Evolutionary conservation across 2,113 vertebrate species (phyloP), one percentile per base, ranked within the genome.

Genomic region (Microcebus tavaratra): DNA sequence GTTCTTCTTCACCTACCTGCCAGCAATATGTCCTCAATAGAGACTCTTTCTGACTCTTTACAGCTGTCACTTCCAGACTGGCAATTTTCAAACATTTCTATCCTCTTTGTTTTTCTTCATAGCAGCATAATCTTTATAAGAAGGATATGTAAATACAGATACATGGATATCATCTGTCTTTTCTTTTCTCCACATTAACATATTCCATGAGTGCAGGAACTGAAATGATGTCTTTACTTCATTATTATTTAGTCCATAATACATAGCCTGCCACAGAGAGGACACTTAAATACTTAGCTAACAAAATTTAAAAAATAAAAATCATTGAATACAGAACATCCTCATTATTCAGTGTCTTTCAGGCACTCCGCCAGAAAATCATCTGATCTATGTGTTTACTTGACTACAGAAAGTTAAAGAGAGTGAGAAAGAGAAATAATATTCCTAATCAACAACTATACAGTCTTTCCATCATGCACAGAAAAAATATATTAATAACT

Each of bases 261-360:
- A 23, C 23, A 9, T 50, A 76, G 10, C 10, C 29, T 1, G 59
- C 45, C 21, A 55, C 34, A 31, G 1, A 6, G 83, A 5, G 25
- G 48, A 34, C 85, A 79, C 53, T 75, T 5, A 34, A 2, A 42
- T 31, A 20, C 21, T 15, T 50, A 63, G 25, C 14, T 36, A 80
- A 29, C 6, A 36, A 76, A 57, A 21, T 4, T 4, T 2, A 10
- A 75, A 45, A 63, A 29, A 18, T 3, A 34, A 9, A n/a, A n/a
- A 25, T 8, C 18, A 11, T 10, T 9, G 57, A 63, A 5, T 42
- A 7, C 7, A 14, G 4, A 15, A 9, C 14, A 11, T 17, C 1
- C 3, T 13, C 15, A 0, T 36, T 21, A 2, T 29, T 21, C 6
- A 23, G 4, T 8, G n/a, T 53, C 63, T 21, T 29, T 9, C 53